Evolutionary conservation across 2,888 invertebrate species (phyloP), one percentile per base, ranked within the genome.

Genomic region (Nysson spinosus): DNA sequence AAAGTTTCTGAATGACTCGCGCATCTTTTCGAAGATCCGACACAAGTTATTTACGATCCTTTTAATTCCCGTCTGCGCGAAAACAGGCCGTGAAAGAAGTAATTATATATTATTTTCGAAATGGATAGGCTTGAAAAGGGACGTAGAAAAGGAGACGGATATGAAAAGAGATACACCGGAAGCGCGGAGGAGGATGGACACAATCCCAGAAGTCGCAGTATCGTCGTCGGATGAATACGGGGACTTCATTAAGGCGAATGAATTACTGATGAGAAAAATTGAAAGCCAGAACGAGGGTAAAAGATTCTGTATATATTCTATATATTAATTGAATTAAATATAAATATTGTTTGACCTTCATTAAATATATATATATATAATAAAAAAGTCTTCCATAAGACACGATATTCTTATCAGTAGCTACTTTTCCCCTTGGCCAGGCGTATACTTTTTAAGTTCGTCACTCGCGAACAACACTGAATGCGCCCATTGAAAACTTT

Each of bases 261-360:
- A 83, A 62, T 66, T 78, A 34, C 51, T 85, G 35, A 72, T 20
- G 11, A 44, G 46, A 35, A 76, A 72, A 47, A 74, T 84, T 42
- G 61, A 71, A 39, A 64, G 62, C 39, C 83, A 81, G 43, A 75
- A 72, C 22, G 56, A 80, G 64, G 83, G 83, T 83, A 54, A 71
- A 58, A 32, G 32, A n/a, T n/a, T n/a, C 14, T 55, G 39, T 39
- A 42, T 40, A 32, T 37, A 50, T 35, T 44, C 16, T 49, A 30
- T 43, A 26, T 20, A 26, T 1, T 9, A 9, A 34, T 5, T 6
- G 20, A 22, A 32, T n/a, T n/a, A n/a, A n/a, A n/a, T n/a, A n/a
- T n/a, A n/a, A n/a, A n/a, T n/a, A n/a, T n/a, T n/a, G n/a, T n/a
- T n/a, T n/a, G n/a, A n/a, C n/a, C n/a, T n/a, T n/a, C n/a, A n/a